These are phyloP conservation scores for Lochmaea capreae DNA, from an alignment of 2,888 invertebrate species.

Conservation along the genomic window DNA sequence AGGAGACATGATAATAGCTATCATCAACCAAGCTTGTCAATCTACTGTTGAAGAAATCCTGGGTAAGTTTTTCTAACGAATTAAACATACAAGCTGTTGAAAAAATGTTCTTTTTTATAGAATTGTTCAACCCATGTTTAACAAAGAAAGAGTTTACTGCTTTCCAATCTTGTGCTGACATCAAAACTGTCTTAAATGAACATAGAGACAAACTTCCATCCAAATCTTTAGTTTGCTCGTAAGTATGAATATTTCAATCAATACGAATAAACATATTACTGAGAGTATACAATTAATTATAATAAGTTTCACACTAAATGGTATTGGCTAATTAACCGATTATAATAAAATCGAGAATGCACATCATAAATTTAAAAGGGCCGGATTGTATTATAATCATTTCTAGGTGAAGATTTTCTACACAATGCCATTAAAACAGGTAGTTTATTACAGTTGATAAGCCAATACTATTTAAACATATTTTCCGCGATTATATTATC, in stretches of 20 bases:
- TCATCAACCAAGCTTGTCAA: slow-evolving; percentile 38
- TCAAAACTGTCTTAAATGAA: slow-evolving; percentile 25
- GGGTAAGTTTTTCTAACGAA: slow-evolving; percentile 32
- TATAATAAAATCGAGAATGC: no score
- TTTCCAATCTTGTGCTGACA: slow-evolving; percentile 31
- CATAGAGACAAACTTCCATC: slow-evolving; percentile 40
- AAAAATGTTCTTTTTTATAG: slow-evolving; percentile 33
- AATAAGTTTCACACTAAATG: no score
- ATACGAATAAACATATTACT: no score
- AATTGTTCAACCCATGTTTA: slow-evolving; percentile 43
- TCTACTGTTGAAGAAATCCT: slow-evolving; percentile 45
- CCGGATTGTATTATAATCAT: no score
- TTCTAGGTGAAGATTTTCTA: no score
- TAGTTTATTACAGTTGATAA: no score
- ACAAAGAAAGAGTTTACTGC: slow-evolving; percentile 28
- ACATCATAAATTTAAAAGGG: no score
- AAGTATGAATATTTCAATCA: slow-evolving; percentile 39
- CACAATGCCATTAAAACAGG: no score
- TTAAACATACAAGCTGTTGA: neutral
- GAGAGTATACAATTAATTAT: no score
- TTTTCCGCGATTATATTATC: no score
- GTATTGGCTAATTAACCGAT: no score
- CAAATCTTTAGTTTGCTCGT: slow-evolving; percentile 42
- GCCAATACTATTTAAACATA: no score
- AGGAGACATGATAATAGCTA: slow-evolving; percentile 29